Conservation (phyloP, 2,888 invertebrate species). For the Ametastegia equiseti region DNA sequence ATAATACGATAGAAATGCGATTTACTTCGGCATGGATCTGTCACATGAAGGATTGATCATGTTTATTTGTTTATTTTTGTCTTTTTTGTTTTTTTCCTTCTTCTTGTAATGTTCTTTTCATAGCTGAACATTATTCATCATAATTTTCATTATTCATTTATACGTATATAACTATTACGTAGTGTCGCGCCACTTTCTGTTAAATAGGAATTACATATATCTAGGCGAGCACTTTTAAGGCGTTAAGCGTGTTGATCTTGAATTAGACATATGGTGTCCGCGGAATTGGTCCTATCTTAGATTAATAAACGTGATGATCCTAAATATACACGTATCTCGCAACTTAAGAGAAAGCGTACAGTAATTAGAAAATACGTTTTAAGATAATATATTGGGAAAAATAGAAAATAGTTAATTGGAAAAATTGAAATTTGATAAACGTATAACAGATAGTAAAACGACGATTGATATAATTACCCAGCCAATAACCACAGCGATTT, state of each 20-base stretch:
- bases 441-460: neutral
- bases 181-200: slow-evolving; percentile 29
- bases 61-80: too few relatives aligned
- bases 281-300: slow-evolving; percentile 46
- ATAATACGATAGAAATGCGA: slow-evolving; percentile 28
- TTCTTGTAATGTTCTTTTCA: neutral
- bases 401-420: slow-evolving; percentile 21
- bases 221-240: slow-evolving; percentile 37
- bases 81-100: too few relatives aligned
- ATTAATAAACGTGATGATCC: slow-evolving; percentile 4
- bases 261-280: slow-evolving; percentile 36
- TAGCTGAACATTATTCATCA: slow-evolving; percentile 16
- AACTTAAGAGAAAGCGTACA: neutral
- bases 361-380: slow-evolving; percentile 15
- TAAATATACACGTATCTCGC: neutral
- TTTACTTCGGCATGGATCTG: neutral
- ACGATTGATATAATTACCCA: neutral
- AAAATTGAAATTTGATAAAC: neutral
- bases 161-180: slow-evolving; percentile 5
- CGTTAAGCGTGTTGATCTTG: slow-evolving; percentile 44
- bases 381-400: neutral
- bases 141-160: slow-evolving; percentile 29
- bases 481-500: neutral
- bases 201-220: too few relatives aligned
- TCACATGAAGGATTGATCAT: neutral